phyloP scores from a whole-genome alignment of 2,797 vertebrate species.

The Caiman crocodilus region DNA sequence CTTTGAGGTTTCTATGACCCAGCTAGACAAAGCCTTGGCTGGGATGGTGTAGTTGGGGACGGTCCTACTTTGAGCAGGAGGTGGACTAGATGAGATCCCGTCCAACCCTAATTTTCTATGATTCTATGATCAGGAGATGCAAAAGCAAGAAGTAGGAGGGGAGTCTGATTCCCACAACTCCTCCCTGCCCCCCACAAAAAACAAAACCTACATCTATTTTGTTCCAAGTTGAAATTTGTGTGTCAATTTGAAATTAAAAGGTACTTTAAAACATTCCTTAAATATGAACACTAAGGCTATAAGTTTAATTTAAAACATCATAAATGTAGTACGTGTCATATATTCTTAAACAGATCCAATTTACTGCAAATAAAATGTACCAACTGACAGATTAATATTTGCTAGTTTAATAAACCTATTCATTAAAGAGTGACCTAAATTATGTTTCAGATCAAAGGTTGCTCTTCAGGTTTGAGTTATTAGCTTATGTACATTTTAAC shows the following conservation, averaged over 20 bases:
- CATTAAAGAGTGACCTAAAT: constrained; percentile 68
- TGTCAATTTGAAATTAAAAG: constrained; percentile 30
- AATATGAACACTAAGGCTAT: constrained; percentile 42
- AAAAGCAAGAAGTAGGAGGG: neutral
- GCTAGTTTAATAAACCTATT: constrained; percentile 69
- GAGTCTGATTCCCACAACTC: neutral
- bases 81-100: too few species aligned
- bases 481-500: constrained; percentile 54
- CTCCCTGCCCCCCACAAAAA: neutral
- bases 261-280: constrained; percentile 48
- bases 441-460: constrained; percentile 60
- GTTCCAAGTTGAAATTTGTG: constrained; percentile 32
- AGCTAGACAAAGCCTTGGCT: too few species aligned
- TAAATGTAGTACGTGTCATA: constrained; percentile 37
- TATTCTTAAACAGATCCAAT: constrained; percentile 59
- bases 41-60: too few species aligned
- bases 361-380: constrained; percentile 71
- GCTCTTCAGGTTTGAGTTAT: constrained; percentile 59
- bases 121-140: neutral
- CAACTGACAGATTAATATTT: constrained; percentile 72
- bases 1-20: too few species aligned
- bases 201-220: neutral
- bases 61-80: too few species aligned
- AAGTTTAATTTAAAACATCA: constrained; percentile 56
- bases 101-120: too few species aligned